phyloP scores from a whole-genome alignment of 1,140 invertebrate genomes.

The Bombus haemorrhoidalis region DNA sequence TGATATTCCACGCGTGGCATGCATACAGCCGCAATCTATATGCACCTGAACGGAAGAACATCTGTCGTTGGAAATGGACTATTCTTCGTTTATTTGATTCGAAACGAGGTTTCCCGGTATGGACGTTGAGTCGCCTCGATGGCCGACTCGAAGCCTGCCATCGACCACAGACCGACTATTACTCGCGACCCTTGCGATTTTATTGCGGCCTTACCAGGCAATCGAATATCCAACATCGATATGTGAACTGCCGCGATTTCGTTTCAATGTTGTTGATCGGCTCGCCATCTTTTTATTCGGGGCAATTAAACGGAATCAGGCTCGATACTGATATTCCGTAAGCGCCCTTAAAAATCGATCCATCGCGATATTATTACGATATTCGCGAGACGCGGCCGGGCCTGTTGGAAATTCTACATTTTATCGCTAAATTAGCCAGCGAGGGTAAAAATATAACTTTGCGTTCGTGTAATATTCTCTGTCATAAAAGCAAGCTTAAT shows the following conservation, averaged over 20 bases:
- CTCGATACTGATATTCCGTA: neutral
- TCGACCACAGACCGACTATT: slow-evolving; percentile 37
- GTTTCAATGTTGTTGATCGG: neutral
- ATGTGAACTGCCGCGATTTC: neutral
- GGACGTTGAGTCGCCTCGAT: neutral
- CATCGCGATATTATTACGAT: neutral
- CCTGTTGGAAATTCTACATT: neutral
- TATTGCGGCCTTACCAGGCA: slow-evolving; percentile 15
- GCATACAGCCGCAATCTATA: neutral
- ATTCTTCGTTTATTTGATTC: slow-evolving; percentile 45
- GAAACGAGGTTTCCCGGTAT: slow-evolving; percentile 18
- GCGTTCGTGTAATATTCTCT: slow-evolving; percentile 16
- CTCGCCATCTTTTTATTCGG: neutral
- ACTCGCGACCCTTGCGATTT: slow-evolving; percentile 22
- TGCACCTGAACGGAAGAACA: neutral
- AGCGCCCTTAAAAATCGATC: neutral
- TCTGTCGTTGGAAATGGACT: slow-evolving; percentile 13
- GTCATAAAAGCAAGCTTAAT: neutral
- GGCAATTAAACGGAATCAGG: neutral
- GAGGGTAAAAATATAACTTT: neutral
- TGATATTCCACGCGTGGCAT: neutral
- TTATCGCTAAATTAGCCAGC: neutral
- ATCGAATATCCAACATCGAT: slow-evolving; percentile 23
- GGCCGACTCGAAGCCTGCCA: neutral
- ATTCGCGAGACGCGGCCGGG: too few relatives aligned